These are phyloP conservation scores for Temnothorax ravouxi DNA, from an alignment of 2,888 invertebrate genomes.

Conservation along the genomic window DNA sequence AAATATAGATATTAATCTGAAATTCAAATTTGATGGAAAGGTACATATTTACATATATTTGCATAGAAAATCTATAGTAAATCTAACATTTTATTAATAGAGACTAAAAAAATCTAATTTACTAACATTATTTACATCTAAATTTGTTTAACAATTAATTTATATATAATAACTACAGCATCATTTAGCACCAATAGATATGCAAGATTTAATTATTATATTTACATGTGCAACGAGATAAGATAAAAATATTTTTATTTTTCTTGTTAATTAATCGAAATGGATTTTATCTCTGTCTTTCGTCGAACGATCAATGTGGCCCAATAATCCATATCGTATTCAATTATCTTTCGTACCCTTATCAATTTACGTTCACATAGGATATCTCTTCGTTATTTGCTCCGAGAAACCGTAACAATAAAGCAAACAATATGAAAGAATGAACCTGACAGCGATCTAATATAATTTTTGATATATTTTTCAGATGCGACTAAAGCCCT, in stretches of 20 bases:
- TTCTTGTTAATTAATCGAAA: not conserved
- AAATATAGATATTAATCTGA: not conserved
- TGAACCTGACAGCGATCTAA: not conserved
- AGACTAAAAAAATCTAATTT: not conserved
- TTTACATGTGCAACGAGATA: not conserved
- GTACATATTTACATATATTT: not conserved
- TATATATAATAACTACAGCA: too few relatives aligned
- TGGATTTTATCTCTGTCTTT: not conserved
- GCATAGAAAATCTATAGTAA: not conserved
- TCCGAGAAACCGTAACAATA: not conserved
- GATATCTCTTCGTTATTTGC: not conserved
- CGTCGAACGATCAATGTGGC: not conserved
- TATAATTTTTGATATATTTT: slow-evolving; percentile 65
- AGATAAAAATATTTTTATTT: slow-evolving; percentile 5
- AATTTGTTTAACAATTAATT: too few relatives aligned
- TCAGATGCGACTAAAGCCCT: slow-evolving; percentile 79
- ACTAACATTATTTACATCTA: too few relatives aligned
- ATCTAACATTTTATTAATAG: not conserved
- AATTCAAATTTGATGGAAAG: slow-evolving; percentile 2
- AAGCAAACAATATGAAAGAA: slow-evolving; percentile 10
- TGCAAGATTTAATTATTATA: not conserved
- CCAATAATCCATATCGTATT: not conserved
- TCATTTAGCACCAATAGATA: not conserved
- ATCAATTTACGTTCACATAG: not conserved
- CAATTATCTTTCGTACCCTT: not conserved